Conservation (phyloP, 2,113 vertebrate genomes). For the Cyanoramphus novaezelandiae region DNA sequence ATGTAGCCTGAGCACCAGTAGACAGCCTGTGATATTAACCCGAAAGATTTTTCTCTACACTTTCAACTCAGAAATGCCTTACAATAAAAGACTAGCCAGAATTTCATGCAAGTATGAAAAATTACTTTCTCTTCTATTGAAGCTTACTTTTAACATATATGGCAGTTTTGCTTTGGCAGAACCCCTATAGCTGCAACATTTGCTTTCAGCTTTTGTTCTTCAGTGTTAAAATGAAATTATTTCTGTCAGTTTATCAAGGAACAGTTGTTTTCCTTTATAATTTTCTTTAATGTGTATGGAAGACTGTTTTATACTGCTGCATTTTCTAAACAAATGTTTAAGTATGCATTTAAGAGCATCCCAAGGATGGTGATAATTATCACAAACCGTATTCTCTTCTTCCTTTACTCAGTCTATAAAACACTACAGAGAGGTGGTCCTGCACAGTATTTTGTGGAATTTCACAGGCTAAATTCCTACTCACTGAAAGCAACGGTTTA, state of each 20-base stretch:
- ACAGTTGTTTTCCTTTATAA: neutral
- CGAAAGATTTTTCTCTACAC: neutral
- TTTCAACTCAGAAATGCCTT: neutral
- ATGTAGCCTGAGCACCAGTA: neutral
- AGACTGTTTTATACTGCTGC: neutral
- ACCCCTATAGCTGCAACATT: neutral
- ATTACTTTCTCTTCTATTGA: neutral
- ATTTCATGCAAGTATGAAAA: neutral
- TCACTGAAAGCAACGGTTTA: neutral
- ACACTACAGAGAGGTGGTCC: neutral
- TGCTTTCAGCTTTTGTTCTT: neutral
- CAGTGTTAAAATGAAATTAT: neutral
- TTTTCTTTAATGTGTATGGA: neutral
- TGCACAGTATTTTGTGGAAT: neutral
- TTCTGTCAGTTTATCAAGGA: neutral
- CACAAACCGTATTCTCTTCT: neutral
- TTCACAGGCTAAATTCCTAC: neutral
- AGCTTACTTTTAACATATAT: neutral
- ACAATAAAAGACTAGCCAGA: neutral
- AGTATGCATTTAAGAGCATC: neutral
- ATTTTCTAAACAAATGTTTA: conserved; percentile 2
- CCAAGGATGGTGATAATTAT: neutral
- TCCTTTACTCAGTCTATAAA: neutral
- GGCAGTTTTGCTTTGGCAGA: neutral
- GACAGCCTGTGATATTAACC: neutral